phyloP scores from a whole-genome alignment of 2,797 vertebrate genomes.

The Eremophila alpestris region DNA sequence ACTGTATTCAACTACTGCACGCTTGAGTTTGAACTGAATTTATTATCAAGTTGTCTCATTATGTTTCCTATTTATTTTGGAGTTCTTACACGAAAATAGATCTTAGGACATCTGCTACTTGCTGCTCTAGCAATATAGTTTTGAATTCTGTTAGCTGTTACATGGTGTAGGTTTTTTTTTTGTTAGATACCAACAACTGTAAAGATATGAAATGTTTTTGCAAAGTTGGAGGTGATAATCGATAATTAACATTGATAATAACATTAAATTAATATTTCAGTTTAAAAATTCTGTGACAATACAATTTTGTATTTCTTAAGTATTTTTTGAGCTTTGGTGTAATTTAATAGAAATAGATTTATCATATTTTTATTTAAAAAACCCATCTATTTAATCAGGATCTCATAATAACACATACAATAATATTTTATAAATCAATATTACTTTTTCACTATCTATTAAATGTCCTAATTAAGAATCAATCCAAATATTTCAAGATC shows the following conservation, averaged over 20 bases:
- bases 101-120: neutral
- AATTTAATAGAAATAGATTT: neutral
- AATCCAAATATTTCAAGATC: neutral
- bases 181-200: neutral
- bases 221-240: neutral
- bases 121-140: neutral
- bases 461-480: neutral
- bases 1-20: neutral
- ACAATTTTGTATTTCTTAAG: neutral
- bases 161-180: neutral
- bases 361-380: neutral
- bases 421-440: neutral
- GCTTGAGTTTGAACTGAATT: neutral
- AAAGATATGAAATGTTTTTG: neutral
- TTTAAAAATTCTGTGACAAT: neutral
- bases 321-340: neutral
- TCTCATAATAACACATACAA: neutral
- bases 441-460: neutral
- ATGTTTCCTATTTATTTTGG: neutral
- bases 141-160: neutral
- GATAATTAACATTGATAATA: neutral
- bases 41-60: neutral
- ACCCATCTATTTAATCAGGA: rapidly evolving
- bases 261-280: neutral
- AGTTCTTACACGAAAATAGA: neutral